Evolutionary conservation across 2,888 invertebrate genomes (phyloP).

Genomic region (Brenthis ino): DNA sequence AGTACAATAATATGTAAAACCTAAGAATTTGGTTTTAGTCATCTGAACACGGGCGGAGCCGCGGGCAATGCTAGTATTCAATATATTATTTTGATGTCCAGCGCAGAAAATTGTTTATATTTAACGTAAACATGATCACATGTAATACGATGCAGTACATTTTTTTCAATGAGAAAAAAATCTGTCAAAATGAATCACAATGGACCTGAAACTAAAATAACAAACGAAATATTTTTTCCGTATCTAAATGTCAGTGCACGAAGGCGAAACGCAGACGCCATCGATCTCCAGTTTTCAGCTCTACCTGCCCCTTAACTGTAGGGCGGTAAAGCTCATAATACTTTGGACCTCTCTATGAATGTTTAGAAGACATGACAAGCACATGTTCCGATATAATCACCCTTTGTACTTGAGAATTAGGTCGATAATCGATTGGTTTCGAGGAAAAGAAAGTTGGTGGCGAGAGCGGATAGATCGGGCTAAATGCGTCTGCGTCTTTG

Average conservation of each 20-base stretch:
- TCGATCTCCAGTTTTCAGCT: neutral
- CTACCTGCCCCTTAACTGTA: neutral
- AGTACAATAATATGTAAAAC: too few relatives aligned
- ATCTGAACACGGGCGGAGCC: too few relatives aligned
- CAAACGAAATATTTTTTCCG: constrained; percentile 56
- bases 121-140: neutral
- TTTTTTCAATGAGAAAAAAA: neutral
- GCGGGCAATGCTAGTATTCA: neutral
- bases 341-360: constrained; percentile 48
- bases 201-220: constrained; percentile 29
- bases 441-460: constrained; percentile 62
- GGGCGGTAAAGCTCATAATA: constrained; percentile 55
- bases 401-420: constrained; percentile 45
- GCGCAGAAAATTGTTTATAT: neutral
- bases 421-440: constrained; percentile 59
- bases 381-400: constrained; percentile 43
- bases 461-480: constrained; percentile 66
- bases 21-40: too few relatives aligned
- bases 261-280: constrained; percentile 47
- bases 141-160: neutral
- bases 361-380: constrained; percentile 51
- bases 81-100: neutral
- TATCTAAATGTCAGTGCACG: constrained; percentile 69
- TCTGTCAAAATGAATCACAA: constrained; percentile 4
- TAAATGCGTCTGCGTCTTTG: constrained; percentile 73